These are phyloP conservation scores for Bembecia ichneumoniformis DNA, from an alignment of 2,888 invertebrate species.

Conservation along the genomic window DNA sequence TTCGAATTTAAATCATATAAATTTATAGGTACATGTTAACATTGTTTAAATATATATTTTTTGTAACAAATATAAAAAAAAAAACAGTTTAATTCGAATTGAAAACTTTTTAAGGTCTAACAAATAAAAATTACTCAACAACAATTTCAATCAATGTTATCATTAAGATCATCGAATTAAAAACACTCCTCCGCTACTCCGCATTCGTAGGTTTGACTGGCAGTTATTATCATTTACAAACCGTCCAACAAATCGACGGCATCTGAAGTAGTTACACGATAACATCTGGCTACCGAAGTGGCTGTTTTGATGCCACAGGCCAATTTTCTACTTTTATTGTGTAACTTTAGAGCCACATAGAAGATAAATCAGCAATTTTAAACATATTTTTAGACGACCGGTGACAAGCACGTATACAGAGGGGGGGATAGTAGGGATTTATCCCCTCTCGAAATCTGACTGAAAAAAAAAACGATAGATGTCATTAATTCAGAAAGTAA, in stretches of 20 bases:
- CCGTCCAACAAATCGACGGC: slow-evolving; percentile 12
- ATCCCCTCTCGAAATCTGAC: too few species aligned
- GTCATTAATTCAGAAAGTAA: too few species aligned
- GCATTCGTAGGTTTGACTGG: slow-evolving; percentile 11
- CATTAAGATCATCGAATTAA: slow-evolving; percentile 15
- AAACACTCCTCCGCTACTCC: slow-evolving; percentile 7
- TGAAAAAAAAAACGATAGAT: too few species aligned
- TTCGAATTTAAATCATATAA: too few species aligned
- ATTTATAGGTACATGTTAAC: too few species aligned
- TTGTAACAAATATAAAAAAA: too few species aligned
- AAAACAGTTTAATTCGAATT: not conserved
- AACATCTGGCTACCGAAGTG: slow-evolving; percentile 10
- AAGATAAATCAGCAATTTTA: too few species aligned
- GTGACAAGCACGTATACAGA: too few species aligned
- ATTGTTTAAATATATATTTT: too few species aligned
- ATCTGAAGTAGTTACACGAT: slow-evolving; percentile 12
- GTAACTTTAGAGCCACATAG: not conserved
- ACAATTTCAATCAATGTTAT: slow-evolving; percentile 13
- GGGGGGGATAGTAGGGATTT: too few species aligned
- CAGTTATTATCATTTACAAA: slow-evolving; percentile 9
- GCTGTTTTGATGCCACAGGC: slow-evolving; percentile 12
- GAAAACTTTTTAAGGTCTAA: not conserved
- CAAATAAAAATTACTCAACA: not conserved
- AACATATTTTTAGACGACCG: too few species aligned
- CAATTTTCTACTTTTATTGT: not conserved